A percentile compares a stretch with the other conserved stretches of the same genome.
Evolutionary conservation across 1,140 invertebrate genomes (phyloP).

Genomic region (Yoshiicerus persimilis): DNA sequence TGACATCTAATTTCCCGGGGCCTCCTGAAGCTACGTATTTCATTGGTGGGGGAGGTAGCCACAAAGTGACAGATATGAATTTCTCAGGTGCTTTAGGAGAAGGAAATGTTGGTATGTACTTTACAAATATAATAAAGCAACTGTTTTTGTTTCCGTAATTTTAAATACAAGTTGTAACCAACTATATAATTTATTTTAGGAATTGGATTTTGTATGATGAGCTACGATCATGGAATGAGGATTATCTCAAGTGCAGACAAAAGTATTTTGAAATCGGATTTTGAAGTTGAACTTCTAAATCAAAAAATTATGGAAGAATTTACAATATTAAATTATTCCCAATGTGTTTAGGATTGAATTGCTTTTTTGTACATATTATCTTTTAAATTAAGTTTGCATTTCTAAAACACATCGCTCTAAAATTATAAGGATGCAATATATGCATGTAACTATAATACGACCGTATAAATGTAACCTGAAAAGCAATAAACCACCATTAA

Average conservation of each 20-base stretch:
- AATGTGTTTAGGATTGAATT: too few species aligned
- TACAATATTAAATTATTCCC: slow-evolving; percentile 9
- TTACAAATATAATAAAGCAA: neutral
- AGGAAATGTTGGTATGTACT: slow-evolving; percentile 38
- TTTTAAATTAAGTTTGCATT: too few species aligned
- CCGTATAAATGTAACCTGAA: too few species aligned
- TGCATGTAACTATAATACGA: too few species aligned
- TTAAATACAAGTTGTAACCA: neutral
- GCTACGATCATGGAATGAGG: slow-evolving; percentile 33
- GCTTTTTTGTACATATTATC: too few species aligned
- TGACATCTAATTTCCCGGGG: slow-evolving; percentile 37
- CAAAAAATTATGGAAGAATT: slow-evolving; percentile 35
- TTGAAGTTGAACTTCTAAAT: slow-evolving; percentile 29
- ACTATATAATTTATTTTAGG: slow-evolving; percentile 8
- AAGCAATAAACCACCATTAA: too few species aligned
- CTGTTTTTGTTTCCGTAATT: too few species aligned
- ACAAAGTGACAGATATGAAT: slow-evolving; percentile 30
- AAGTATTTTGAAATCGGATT: slow-evolving; percentile 12
- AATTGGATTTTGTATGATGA: slow-evolving; percentile 35
- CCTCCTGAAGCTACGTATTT: neutral
- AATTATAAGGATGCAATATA: too few species aligned
- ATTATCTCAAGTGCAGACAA: slow-evolving; percentile 31
- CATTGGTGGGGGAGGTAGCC: slow-evolving; percentile 3
- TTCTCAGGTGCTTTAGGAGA: slow-evolving; percentile 34
- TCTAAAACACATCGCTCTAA: too few species aligned